Evolutionary conservation across 2,888 invertebrate genomes (phyloP).

Genomic region (Tryphoninae sp.): DNA sequence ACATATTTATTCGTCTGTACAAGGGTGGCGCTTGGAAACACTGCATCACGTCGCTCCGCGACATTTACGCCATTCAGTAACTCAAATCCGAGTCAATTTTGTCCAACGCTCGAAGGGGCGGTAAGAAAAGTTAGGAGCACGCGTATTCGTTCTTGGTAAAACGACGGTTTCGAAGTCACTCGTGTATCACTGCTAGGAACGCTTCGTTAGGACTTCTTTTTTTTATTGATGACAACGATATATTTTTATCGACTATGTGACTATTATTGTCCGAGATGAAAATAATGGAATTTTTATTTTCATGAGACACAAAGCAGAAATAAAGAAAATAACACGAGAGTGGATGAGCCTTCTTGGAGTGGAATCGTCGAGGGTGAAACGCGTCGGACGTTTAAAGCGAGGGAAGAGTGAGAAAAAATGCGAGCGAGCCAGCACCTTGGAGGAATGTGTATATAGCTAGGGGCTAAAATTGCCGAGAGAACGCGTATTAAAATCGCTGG

Average conservation of each 20-base stretch:
- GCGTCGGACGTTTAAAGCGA: constrained; percentile 46
- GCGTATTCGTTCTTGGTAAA: neutral
- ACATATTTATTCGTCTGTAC: constrained; percentile 30
- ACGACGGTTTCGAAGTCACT: constrained; percentile 11
- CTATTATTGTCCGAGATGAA: constrained; percentile 57
- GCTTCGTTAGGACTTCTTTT: constrained; percentile 70
- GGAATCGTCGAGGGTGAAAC: constrained; percentile 59
- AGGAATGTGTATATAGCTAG: constrained; percentile 75
- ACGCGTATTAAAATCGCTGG: constrained; percentile 84
- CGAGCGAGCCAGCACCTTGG: constrained; percentile 63
- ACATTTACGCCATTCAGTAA: constrained; percentile 74
- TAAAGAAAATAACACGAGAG: constrained; percentile 61
- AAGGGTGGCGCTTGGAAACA: constrained; percentile 61
- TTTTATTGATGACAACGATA: constrained; percentile 11
- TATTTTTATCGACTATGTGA: neutral
- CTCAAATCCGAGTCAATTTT: constrained; percentile 80
- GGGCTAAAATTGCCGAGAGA: constrained; percentile 81
- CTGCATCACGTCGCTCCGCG: constrained; percentile 48
- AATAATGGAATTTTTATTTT: constrained; percentile 80
- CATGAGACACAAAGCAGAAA: constrained; percentile 79
- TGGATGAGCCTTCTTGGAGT: constrained; percentile 39
- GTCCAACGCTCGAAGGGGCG: constrained; percentile 57
- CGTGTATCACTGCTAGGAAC: constrained; percentile 61
- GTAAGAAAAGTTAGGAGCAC: constrained; percentile 73
- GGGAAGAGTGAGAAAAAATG: constrained; percentile 55